A percentile compares a stretch with the other conserved stretches of the same genome.
These are phyloP conservation scores for Miichthys miiuy DNA, from an alignment of 2,797 vertebrate genomes.

Conservation along the genomic window DNA sequence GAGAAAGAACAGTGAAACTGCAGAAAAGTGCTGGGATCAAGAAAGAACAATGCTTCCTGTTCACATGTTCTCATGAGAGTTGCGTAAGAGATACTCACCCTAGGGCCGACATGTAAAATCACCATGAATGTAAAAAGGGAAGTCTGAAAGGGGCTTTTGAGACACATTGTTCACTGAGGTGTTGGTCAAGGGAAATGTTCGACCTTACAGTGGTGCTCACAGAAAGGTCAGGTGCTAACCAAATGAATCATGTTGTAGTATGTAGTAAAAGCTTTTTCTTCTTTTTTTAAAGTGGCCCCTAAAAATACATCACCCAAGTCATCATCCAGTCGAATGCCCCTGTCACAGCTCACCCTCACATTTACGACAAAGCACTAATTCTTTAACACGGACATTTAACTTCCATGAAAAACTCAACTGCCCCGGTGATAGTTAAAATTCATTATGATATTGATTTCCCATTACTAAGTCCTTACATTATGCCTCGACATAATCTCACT, in stretches of 20 bases:
- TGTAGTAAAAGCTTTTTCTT: conserved; percentile 5
- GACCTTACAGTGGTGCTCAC: background rate
- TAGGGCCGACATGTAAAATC: background rate
- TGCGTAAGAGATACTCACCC: no score
- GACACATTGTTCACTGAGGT: conserved; percentile 4
- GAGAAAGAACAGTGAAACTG: no score
- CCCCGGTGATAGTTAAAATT: background rate
- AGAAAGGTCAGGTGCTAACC: conserved; percentile 19
- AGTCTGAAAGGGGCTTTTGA: background rate
- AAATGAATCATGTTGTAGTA: background rate
- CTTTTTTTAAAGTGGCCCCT: background rate
- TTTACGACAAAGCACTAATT: background rate
- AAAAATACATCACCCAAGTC: conserved; percentile 3
- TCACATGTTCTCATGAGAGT: no score
- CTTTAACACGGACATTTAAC: background rate
- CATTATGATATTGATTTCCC: conserved; percentile 12
- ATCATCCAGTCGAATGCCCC: conserved; percentile 1
- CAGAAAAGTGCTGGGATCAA: no score
- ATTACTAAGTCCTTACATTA: background rate
- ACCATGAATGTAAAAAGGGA: background rate
- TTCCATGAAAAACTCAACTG: background rate
- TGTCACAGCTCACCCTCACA: background rate
- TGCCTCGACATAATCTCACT: conserved; percentile 1
- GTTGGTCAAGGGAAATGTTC: background rate
- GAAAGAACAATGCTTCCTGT: no score